These are phyloP conservation scores for Hydrolagus affinis DNA, from an alignment of 2,113 vertebrate genomes.

Conservation along the genomic window DNA sequence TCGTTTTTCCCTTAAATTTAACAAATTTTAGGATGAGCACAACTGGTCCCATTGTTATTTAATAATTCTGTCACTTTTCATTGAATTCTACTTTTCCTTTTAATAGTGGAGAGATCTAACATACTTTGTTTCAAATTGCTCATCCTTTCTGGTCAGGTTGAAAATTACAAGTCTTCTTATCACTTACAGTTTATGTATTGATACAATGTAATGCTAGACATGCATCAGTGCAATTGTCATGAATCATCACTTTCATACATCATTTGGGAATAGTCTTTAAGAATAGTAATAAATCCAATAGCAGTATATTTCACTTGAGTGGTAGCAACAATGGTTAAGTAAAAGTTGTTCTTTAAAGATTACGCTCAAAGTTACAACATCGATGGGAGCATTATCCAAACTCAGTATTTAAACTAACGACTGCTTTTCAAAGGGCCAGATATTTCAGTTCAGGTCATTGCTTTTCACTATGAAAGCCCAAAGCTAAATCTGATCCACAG, in stretches of 20 bases:
- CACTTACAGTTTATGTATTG: neutral
- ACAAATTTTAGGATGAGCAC: neutral
- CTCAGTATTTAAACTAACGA: neutral
- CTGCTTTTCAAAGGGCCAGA: neutral
- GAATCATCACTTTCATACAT: neutral
- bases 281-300: neutral
- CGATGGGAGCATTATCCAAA: neutral
- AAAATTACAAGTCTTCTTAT: neutral
- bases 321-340: neutral
- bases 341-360: neutral
- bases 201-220: neutral
- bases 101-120: neutral
- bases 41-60: neutral
- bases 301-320: neutral
- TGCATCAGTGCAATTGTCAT: slow-evolving; percentile 10
- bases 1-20: neutral
- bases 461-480: neutral
- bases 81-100: neutral
- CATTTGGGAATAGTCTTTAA: neutral
- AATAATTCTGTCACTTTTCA: neutral
- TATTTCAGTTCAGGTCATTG: neutral
- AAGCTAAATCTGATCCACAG: neutral
- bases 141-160: neutral
- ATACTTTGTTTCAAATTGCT: neutral
- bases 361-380: neutral